These are phyloP conservation scores for Nomada ruficornis DNA, from an alignment of 2,888 invertebrate genomes.

Conservation along the genomic window DNA sequence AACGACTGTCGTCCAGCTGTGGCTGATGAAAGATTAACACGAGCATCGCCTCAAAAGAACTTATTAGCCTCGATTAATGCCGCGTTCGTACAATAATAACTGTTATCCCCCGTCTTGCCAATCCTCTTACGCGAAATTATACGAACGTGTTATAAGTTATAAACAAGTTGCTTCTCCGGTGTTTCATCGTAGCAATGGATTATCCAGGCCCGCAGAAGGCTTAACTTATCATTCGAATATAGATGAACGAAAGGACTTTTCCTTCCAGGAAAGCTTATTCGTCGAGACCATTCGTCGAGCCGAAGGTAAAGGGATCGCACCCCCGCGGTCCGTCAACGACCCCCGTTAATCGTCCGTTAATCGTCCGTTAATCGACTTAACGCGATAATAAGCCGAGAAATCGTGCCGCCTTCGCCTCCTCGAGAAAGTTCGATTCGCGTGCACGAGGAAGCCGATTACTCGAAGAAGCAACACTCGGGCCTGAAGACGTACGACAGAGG, in stretches of 20 bases:
- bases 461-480: conserved; percentile 57
- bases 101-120: not conserved
- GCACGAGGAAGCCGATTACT: conserved; percentile 68
- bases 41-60: not conserved
- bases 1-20: not conserved
- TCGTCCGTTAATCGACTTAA: conserved; percentile 67
- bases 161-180: too few relatives aligned
- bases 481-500: conserved; percentile 70
- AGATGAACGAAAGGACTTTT: too few relatives aligned
- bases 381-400: conserved; percentile 69
- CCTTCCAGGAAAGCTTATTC: too few relatives aligned
- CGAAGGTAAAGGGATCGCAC: not conserved
- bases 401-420: conserved; percentile 65
- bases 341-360: conserved; percentile 68
- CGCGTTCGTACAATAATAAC: not conserved
- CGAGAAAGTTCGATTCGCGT: conserved; percentile 70
- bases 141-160: too few relatives aligned
- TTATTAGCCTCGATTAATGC: conserved; percentile 12
- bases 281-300: not conserved
- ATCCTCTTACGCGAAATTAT: not conserved
- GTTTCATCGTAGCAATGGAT: too few relatives aligned
- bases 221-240: too few relatives aligned
- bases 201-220: too few relatives aligned
- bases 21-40: conserved; percentile 11
- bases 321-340: conserved; percentile 62